A percentile compares a stretch with the other conserved stretches of the same genome.
These are phyloP conservation scores for Drosophila dunni DNA, from an alignment of 1,140 invertebrate species.

Conservation along the genomic window DNA sequence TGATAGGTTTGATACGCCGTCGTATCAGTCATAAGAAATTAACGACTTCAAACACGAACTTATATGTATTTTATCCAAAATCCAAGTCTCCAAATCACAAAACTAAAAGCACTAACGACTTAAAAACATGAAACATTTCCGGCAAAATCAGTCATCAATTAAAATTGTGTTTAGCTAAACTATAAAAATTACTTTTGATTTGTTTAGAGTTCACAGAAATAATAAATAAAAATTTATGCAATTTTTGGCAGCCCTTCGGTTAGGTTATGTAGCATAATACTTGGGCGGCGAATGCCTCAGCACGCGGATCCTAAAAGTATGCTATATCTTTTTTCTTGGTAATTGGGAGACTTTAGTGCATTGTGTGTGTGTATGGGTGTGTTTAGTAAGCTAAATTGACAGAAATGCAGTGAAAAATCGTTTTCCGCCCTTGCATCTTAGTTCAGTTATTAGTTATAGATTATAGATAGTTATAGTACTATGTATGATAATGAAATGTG, in stretches of 20 bases:
- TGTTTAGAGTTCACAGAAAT: too few species aligned
- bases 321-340: too few species aligned
- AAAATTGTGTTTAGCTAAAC: background rate
- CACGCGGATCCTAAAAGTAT: too few species aligned
- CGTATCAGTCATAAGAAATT: background rate
- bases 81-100: background rate
- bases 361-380: background rate
- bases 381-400: slow-evolving; percentile 7
- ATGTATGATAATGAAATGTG: slow-evolving; percentile 26
- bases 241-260: too few species aligned
- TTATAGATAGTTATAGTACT: slow-evolving; percentile 15
- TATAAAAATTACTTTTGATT: too few species aligned
- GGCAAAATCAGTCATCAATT: background rate
- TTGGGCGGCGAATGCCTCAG: too few species aligned
- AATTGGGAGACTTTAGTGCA: too few species aligned
- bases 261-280: too few species aligned
- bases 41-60: slow-evolving; percentile 16
- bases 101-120: slow-evolving; percentile 5
- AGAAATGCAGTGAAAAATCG: slow-evolving; percentile 5
- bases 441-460: background rate
- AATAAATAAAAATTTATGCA: too few species aligned
- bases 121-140: slow-evolving; percentile 3
- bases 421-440: too few species aligned
- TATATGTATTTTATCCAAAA: slow-evolving; percentile 6
- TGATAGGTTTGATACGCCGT: background rate